phyloP scores from a whole-genome alignment of 2,797 vertebrate genomes.

The Argya squamiceps region DNA sequence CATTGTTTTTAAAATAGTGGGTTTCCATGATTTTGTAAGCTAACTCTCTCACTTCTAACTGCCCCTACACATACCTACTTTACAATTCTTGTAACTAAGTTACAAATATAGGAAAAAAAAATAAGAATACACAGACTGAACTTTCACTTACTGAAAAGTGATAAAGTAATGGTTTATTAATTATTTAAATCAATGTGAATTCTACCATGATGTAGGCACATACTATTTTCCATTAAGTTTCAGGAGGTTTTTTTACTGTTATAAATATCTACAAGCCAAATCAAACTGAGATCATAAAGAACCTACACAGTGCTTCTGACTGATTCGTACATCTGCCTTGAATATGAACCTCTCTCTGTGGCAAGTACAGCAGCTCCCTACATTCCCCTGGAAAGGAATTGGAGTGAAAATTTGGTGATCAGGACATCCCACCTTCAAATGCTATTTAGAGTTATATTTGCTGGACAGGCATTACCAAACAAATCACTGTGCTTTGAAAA shows the following conservation, averaged over 20 bases:
- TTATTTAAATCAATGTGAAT: constrained; percentile 25
- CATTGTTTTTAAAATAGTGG: neutral
- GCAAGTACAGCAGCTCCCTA: neutral
- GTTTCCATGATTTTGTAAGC: neutral
- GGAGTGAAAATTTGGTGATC: neutral
- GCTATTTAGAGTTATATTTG: neutral
- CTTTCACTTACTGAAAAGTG: neutral
- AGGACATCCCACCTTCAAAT: neutral
- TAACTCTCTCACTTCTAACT: neutral
- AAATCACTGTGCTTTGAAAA: neutral
- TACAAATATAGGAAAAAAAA: neutral
- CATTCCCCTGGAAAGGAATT: neutral
- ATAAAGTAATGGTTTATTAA: neutral
- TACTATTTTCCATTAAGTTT: neutral
- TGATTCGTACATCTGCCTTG: neutral
- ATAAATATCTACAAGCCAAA: neutral
- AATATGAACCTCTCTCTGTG: neutral
- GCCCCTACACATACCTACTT: neutral
- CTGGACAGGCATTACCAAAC: neutral
- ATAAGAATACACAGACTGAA: neutral
- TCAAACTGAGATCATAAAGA: neutral
- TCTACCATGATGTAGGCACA: neutral
- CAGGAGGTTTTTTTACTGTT: neutral
- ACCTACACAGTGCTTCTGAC: neutral
- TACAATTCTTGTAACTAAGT: neutral